phyloP scores from a whole-genome alignment of 2,113 vertebrate genomes.

The Mustela nigripes region DNA sequence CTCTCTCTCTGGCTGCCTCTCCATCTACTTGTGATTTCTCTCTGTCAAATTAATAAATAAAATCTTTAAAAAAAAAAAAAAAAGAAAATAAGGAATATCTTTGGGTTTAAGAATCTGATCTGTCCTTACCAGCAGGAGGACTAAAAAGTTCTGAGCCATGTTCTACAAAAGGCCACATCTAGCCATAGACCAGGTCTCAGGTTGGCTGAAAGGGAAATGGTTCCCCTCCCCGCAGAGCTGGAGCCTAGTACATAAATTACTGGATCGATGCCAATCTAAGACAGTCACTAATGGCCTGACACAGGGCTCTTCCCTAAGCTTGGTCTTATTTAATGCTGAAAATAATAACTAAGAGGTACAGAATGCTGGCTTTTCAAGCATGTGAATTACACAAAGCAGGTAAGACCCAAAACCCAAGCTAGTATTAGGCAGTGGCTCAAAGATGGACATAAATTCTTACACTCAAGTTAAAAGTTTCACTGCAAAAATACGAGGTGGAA shows the following conservation, averaged over 20 bases:
- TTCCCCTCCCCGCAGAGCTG: background rate
- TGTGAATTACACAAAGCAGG: background rate
- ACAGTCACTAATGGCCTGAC: background rate
- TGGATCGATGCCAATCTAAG: background rate
- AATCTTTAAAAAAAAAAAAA: too few relatives aligned
- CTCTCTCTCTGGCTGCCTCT: too few relatives aligned
- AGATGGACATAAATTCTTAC: constrained; percentile 35
- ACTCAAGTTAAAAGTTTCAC: constrained; percentile 26
- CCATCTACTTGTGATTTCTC: too few relatives aligned
- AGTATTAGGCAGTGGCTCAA: constrained; percentile 20
- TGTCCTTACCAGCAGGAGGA: constrained; percentile 24
- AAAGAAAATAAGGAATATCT: constrained; percentile 21
- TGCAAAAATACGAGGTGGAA: background rate
- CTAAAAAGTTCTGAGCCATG: constrained; percentile 24
- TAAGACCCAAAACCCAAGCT: background rate
- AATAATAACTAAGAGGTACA: background rate
- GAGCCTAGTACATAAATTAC: background rate
- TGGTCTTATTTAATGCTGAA: background rate
- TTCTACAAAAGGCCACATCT: background rate
- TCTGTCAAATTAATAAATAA: too few relatives aligned
- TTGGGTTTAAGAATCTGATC: constrained; percentile 26
- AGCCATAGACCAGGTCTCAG: background rate
- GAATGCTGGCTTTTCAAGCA: background rate
- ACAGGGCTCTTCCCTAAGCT: background rate
- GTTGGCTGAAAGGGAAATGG: background rate